A percentile compares a stretch with the other conserved stretches of the same genome.
Evolutionary conservation across 1,140 invertebrate species (phyloP).

Genomic region (Drosophila funebris): DNA sequence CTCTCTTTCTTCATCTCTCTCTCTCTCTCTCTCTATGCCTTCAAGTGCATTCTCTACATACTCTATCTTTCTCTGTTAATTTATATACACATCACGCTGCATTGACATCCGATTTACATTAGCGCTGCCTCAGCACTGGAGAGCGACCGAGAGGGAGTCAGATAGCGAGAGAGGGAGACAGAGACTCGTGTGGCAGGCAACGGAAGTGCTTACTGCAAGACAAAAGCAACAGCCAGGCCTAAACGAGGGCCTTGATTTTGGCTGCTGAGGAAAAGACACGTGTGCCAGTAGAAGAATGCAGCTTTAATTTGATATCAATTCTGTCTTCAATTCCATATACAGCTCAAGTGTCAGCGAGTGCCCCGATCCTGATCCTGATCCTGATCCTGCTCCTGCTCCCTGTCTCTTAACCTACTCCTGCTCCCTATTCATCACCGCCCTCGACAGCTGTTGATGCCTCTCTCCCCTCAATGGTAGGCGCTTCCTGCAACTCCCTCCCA

Average conservation of each 20-base stretch:
- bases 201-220: constrained; percentile 7
- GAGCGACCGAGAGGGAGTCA: constrained; percentile 16
- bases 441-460: constrained; percentile 51
- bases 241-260: constrained; percentile 16
- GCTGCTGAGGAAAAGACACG: constrained; percentile 25
- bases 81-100: constrained; percentile 81
- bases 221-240: background rate
- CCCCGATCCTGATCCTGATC: constrained; percentile 6
- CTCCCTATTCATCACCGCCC: constrained; percentile 11
- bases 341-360: constrained; percentile 72
- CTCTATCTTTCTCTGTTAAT: constrained; percentile 50
- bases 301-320: constrained; percentile 76
- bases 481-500: constrained; percentile 71
- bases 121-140: constrained; percentile 35
- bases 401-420: background rate
- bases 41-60: background rate
- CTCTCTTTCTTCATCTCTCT: constrained; percentile 14
- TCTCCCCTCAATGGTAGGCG: constrained; percentile 46
- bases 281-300: constrained; percentile 20
- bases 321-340: constrained; percentile 37
- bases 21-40: constrained; percentile 17
- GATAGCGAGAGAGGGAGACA: background rate
- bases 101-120: constrained; percentile 84
- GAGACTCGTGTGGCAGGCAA: constrained; percentile 9
- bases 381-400: background rate